Evolutionary conservation across 2,888 invertebrate genomes (phyloP).

Genomic region (Dyspetes luteomarginatus): DNA sequence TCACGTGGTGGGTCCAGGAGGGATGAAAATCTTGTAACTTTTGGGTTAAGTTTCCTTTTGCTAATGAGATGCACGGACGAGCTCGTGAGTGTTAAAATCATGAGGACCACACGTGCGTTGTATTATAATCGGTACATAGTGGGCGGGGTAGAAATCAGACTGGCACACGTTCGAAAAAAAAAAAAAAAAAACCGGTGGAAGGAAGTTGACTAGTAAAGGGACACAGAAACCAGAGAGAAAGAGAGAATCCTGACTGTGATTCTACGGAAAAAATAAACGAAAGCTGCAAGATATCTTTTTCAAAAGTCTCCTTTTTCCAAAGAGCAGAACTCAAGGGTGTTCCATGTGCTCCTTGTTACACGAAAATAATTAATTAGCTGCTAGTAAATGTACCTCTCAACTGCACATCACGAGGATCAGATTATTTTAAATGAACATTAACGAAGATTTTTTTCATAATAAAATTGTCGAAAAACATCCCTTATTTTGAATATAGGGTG

Average conservation of each 20-base stretch:
- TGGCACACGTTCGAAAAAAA: constrained; percentile 49
- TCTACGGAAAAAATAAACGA: constrained; percentile 9
- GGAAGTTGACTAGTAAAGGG: neutral
- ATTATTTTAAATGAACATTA: neutral
- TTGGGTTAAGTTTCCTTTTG: constrained; percentile 70
- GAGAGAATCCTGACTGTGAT: neutral
- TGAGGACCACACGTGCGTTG: constrained; percentile 81
- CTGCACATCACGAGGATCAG: neutral
- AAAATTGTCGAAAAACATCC: neutral
- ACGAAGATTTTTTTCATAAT: neutral
- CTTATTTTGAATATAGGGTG: neutral
- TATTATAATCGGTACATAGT: constrained; percentile 73
- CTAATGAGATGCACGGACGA: constrained; percentile 81
- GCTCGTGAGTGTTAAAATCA: constrained; percentile 68
- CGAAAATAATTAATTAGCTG: constrained; percentile 80
- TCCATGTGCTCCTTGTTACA: constrained; percentile 82
- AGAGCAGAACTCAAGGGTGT: constrained; percentile 62
- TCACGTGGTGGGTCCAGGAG: constrained; percentile 28
- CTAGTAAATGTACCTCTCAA: neutral
- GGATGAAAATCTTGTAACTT: constrained; percentile 28
- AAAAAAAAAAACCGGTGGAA: constrained; percentile 17
- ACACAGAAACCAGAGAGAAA: neutral
- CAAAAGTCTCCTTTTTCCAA: constrained; percentile 60
- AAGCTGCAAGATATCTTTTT: constrained; percentile 38
- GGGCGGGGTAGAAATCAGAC: constrained; percentile 67